These are phyloP conservation scores for Limonius californicus DNA, from an alignment of 1,140 invertebrate species.

Conservation along the genomic window DNA sequence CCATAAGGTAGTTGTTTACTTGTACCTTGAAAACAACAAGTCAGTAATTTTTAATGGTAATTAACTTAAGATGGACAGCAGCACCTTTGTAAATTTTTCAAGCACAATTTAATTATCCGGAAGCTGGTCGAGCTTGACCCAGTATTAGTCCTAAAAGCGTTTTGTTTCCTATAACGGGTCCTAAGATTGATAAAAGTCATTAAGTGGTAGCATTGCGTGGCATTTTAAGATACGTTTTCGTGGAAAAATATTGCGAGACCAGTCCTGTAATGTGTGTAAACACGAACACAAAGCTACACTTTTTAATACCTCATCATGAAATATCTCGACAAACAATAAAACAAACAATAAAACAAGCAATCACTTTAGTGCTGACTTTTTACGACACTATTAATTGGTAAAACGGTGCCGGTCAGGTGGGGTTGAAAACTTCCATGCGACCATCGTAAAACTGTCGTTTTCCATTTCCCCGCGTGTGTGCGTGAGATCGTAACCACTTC, in stretches of 20 bases:
- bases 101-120: too few relatives aligned
- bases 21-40: too few relatives aligned
- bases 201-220: background rate
- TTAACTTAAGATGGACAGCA: too few relatives aligned
- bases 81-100: background rate
- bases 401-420: slow-evolving; percentile 18
- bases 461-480: slow-evolving; percentile 5
- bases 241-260: slow-evolving; percentile 6
- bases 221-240: background rate
- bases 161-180: background rate
- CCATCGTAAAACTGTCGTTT: slow-evolving; percentile 22
- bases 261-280: background rate
- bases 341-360: slow-evolving; percentile 25
- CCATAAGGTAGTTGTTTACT: too few relatives aligned
- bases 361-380: slow-evolving; percentile 25
- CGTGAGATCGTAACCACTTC: background rate
- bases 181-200: background rate
- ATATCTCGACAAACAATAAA: slow-evolving; percentile 14
- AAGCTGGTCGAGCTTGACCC: too few relatives aligned
- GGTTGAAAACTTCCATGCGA: slow-evolving; percentile 11
- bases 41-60: too few relatives aligned
- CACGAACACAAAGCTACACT: slow-evolving; percentile 9
- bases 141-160: background rate
- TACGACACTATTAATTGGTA: slow-evolving; percentile 24
- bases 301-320: slow-evolving; percentile 14